A percentile compares a stretch with the other conserved stretches of the same genome.
Evolutionary conservation across 2,113 vertebrate species (phyloP).

Genomic region (Arizona elegans): DNA sequence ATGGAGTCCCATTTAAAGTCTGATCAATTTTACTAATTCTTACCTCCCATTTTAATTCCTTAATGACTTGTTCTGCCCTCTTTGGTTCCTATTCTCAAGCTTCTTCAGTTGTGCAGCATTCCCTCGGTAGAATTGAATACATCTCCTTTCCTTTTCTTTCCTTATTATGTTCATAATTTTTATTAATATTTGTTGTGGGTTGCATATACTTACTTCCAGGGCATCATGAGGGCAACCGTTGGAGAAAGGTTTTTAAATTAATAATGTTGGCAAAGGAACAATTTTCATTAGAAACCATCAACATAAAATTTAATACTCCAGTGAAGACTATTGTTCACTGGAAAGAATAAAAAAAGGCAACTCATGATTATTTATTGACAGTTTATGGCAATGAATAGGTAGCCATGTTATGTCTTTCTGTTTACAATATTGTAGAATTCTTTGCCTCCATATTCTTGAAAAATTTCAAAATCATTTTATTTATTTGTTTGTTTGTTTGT

Average conservation of each 20-base stretch:
- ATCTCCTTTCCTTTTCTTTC: background rate
- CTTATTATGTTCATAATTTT: background rate
- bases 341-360: background rate
- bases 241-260: background rate
- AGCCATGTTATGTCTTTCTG: background rate
- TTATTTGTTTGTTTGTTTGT: background rate
- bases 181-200: background rate
- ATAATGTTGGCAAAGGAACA: background rate
- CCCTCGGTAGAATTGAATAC: background rate
- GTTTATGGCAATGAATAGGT: background rate
- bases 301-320: background rate
- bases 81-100: background rate
- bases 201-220: background rate
- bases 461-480: background rate
- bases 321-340: background rate
- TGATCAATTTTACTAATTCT: background rate
- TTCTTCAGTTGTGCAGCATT: background rate
- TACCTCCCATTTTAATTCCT: background rate
- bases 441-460: background rate
- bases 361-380: background rate
- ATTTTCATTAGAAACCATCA: background rate
- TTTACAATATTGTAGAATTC: background rate
- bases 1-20: background rate
- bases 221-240: background rate
- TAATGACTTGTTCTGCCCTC: background rate